A percentile compares a stretch with the other conserved stretches of the same genome.
These are phyloP conservation scores for Sebastes oblongus DNA, from an alignment of 2,797 vertebrate genomes.

Conservation along the genomic window DNA sequence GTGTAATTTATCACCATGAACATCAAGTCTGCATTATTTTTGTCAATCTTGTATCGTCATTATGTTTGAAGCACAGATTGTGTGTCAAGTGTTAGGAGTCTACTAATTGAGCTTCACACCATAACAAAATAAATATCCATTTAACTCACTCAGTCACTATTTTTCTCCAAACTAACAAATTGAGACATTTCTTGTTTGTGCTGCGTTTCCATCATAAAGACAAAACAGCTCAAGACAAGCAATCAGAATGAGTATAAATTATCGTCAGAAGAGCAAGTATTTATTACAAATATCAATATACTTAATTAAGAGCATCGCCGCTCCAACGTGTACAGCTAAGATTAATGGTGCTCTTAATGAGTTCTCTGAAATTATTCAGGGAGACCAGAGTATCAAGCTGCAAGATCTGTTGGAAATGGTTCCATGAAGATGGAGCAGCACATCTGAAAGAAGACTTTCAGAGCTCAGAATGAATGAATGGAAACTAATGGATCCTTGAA, in stretches of 20 bases:
- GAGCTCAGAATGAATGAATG: background rate
- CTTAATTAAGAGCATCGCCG: background rate
- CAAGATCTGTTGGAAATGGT: background rate
- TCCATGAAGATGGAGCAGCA: background rate
- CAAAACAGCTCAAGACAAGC: background rate
- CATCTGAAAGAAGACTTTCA: background rate
- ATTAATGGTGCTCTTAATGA: conserved; percentile 6
- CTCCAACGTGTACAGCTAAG: background rate
- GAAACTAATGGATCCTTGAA: background rate
- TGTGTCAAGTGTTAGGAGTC: background rate
- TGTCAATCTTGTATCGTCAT: background rate
- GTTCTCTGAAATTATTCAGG: background rate
- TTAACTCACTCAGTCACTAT: background rate
- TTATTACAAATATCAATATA: background rate
- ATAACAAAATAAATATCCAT: background rate
- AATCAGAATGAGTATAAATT: background rate
- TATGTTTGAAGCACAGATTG: background rate
- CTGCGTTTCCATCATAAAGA: background rate
- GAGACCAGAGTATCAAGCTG: background rate
- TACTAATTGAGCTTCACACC: background rate
- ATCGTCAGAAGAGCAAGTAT: background rate
- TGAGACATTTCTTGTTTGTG: background rate
- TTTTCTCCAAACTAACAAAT: background rate
- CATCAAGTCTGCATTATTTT: background rate
- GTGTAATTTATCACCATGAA: background rate